phyloP scores from a whole-genome alignment of 2,888 invertebrate species.

The Conchocele bisecta region DNA sequence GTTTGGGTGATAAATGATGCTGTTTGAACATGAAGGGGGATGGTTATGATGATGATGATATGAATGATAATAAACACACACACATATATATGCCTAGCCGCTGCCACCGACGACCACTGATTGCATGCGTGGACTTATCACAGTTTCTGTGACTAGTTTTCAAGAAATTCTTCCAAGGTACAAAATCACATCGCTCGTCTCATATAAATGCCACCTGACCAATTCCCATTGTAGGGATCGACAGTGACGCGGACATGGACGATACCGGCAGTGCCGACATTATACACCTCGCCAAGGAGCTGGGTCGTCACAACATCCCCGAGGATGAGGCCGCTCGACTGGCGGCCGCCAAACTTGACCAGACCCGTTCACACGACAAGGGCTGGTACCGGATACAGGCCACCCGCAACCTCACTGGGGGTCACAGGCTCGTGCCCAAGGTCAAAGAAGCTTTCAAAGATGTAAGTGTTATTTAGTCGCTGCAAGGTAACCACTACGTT shows the following conservation, averaged over 20 bases:
- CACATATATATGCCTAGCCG: too few species aligned
- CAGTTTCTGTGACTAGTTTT: constrained; percentile 7
- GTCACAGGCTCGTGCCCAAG: constrained; percentile 83
- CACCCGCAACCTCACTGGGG: constrained; percentile 84
- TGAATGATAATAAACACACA: too few species aligned
- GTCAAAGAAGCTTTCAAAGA: constrained; percentile 84
- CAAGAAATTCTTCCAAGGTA: too few species aligned
- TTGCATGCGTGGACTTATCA: background rate
- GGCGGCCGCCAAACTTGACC: constrained; percentile 84
- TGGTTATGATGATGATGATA: too few species aligned
- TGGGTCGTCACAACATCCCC: constrained; percentile 83
- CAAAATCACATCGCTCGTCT: background rate
- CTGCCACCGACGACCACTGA: too few species aligned
- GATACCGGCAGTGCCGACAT: constrained; percentile 69
- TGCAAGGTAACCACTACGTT: too few species aligned
- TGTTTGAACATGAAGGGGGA: too few species aligned
- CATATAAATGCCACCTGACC: too few species aligned
- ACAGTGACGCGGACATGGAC: too few species aligned
- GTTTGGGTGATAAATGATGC: too few species aligned
- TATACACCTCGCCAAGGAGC: constrained; percentile 81
- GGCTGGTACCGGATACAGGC: constrained; percentile 86
- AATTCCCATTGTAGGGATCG: too few species aligned
- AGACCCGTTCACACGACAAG: constrained; percentile 84
- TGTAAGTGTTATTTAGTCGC: too few species aligned
- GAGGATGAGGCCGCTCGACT: constrained; percentile 85